phyloP scores from a whole-genome alignment of 2,888 invertebrate species.

The Pristionchus exspectatus region DNA sequence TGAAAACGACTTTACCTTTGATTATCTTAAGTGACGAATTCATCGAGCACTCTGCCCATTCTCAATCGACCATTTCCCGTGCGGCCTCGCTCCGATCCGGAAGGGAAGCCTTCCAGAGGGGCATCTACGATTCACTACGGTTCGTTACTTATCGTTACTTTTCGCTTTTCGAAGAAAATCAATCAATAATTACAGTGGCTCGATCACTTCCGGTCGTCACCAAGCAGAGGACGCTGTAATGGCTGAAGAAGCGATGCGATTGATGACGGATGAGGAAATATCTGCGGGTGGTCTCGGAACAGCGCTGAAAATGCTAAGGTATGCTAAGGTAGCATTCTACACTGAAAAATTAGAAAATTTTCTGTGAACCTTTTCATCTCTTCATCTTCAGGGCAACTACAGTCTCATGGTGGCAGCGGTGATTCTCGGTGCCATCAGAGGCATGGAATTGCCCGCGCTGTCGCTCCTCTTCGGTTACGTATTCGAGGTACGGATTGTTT shows the following conservation, averaged over 20 bases:
- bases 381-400: slow-evolving; percentile 61
- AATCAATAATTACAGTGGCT: slow-evolving; percentile 4
- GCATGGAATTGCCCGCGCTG: slow-evolving; percentile 80
- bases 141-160: background rate
- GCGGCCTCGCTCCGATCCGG: slow-evolving; percentile 58
- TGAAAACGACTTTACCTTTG: background rate
- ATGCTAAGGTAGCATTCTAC: too few relatives aligned
- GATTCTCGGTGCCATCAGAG: slow-evolving; percentile 78
- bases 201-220: background rate
- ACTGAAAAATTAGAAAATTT: too few relatives aligned
- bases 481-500: slow-evolving; percentile 60
- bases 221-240: slow-evolving; percentile 66
- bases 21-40: slow-evolving; percentile 60
- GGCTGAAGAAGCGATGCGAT: slow-evolving; percentile 64
- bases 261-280: slow-evolving; percentile 62
- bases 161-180: background rate
- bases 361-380: too few relatives aligned
- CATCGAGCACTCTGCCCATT: slow-evolving; percentile 5
- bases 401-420: slow-evolving; percentile 62
- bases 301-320: slow-evolving; percentile 55
- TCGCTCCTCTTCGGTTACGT: slow-evolving; percentile 78
- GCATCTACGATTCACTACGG: slow-evolving; percentile 56
- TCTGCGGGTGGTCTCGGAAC: slow-evolving; percentile 17
- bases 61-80: slow-evolving; percentile 48
- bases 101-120: slow-evolving; percentile 64